Conservation (phyloP, 2,113 vertebrate genomes). For the Gasterosteus aculeatus region DNA sequence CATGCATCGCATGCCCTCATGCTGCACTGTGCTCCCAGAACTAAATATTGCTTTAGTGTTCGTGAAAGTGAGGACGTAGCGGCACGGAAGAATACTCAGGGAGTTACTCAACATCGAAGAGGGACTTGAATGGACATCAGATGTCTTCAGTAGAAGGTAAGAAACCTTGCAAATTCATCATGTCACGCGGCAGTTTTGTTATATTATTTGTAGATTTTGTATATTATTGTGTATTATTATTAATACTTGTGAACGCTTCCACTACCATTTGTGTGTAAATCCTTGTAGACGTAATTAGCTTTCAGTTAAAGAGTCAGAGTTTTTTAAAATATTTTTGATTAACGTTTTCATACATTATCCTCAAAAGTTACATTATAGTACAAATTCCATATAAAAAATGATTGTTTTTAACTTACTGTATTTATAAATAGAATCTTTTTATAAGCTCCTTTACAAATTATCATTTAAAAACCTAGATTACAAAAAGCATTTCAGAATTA, state of each 20-base stretch:
- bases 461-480: neutral
- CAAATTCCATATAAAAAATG: neutral
- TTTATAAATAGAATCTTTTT: neutral
- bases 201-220: neutral
- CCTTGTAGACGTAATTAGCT: neutral
- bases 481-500: neutral
- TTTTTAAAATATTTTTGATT: neutral
- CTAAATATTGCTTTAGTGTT: constrained; percentile 1
- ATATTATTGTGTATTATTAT: neutral
- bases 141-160: constrained; percentile 48
- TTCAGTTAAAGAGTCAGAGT: neutral
- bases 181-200: neutral
- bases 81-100: constrained; percentile 11
- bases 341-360: neutral
- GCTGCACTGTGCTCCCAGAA: neutral
- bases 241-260: neutral
- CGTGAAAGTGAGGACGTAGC: constrained; percentile 8
- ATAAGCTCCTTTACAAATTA: neutral
- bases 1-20: neutral
- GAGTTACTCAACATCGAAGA: constrained; percentile 4
- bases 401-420: neutral
- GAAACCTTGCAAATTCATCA: constrained; percentile 7
- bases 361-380: neutral
- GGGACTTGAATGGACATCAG: neutral
- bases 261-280: neutral